A percentile compares a stretch with the other conserved stretches of the same genome.
These are phyloP conservation scores for Ceuthmochares aereus DNA, from an alignment of 2,113 vertebrate genomes.

Conservation along the genomic window DNA sequence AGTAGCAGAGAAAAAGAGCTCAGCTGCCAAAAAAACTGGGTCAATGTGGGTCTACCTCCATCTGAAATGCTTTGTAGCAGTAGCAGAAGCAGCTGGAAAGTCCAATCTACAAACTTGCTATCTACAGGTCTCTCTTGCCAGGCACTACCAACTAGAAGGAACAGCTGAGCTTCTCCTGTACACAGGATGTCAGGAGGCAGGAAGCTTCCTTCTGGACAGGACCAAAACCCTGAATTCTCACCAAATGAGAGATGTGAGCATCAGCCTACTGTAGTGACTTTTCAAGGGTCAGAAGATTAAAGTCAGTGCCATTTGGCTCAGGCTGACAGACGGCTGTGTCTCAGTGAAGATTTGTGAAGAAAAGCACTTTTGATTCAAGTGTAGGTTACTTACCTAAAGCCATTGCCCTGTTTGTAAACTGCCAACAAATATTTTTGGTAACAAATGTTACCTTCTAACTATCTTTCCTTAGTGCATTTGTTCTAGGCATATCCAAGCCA, in stretches of 20 bases:
- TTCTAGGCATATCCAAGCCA: neutral
- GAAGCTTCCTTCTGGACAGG: neutral
- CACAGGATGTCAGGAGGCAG: neutral
- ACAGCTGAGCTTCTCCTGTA: neutral
- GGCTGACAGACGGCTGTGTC: neutral
- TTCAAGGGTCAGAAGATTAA: neutral
- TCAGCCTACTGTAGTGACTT: neutral
- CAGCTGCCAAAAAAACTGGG: neutral
- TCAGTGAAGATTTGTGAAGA: neutral
- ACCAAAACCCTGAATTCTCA: neutral
- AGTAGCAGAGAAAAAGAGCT: neutral
- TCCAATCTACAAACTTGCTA: neutral
- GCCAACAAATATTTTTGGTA: neutral
- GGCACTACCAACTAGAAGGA: neutral
- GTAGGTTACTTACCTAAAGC: neutral
- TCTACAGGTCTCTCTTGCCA: neutral
- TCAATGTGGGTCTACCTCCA: neutral
- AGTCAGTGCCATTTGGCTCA: neutral
- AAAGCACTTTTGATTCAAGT: neutral
- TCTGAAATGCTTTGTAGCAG: neutral
- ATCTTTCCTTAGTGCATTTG: neutral
- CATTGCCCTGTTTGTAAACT: neutral
- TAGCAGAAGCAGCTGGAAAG: neutral
- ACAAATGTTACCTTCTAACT: neutral
- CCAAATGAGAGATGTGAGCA: neutral